A percentile compares a stretch with the other conserved stretches of the same genome.
These are phyloP conservation scores for Pogonocichla stellata DNA, from an alignment of 2,113 vertebrate species.

Conservation along the genomic window DNA sequence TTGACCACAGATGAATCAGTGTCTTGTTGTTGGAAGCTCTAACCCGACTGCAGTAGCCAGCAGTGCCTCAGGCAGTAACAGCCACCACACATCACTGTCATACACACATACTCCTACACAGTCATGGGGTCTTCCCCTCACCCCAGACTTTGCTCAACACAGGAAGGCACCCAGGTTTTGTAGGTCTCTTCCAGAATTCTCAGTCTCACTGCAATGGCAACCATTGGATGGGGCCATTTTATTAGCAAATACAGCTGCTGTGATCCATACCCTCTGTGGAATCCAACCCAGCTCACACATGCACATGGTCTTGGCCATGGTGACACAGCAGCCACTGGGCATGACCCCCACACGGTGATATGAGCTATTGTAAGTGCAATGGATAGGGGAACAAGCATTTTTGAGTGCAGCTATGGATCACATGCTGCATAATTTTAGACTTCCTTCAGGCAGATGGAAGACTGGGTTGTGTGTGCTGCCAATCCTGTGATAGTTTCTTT, in stretches of 20 bases:
- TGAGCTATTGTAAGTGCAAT: background rate
- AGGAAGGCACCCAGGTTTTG: background rate
- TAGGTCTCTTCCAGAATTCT: background rate
- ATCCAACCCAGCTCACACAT: background rate
- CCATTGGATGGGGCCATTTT: background rate
- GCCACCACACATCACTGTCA: background rate
- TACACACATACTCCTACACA: background rate
- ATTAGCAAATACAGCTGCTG: background rate
- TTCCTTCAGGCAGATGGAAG: background rate
- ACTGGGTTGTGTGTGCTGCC: background rate
- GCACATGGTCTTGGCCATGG: background rate
- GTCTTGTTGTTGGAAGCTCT: background rate
- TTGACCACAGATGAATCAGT: conserved; percentile 34
- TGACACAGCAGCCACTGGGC: background rate
- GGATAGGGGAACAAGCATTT: background rate
- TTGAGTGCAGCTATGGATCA: background rate
- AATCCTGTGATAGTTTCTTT: background rate
- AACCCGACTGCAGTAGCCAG: background rate
- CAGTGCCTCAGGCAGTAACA: background rate
- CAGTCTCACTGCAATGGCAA: background rate
- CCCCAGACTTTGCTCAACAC: background rate
- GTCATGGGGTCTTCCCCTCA: background rate
- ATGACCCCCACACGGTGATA: accelerated
- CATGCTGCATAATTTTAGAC: background rate
- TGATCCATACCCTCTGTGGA: accelerated